Base-by-base conservation (phyloP, 2,888 invertebrate genomes). In the Stenichneumon culpator region DNA sequence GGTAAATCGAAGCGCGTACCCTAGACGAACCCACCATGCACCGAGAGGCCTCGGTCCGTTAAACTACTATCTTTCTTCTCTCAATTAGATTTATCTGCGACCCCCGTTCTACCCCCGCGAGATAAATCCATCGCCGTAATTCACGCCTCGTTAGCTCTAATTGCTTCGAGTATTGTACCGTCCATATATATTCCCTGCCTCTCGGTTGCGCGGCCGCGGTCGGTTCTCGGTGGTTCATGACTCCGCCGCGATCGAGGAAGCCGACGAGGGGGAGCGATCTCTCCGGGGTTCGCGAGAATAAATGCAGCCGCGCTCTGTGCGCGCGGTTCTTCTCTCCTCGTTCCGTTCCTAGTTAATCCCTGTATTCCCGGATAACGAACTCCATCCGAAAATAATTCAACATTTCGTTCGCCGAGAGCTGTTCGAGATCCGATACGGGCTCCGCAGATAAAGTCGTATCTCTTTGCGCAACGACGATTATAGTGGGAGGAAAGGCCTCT, bases 131-230 rank as follows among this genome's bases (percentile, higher is more conserved):
- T 82, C 82, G 85, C 67, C 85, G 79, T 85, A 85, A 85, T 85
- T 85, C 85, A 85, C 85, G 82, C 85, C 85, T 85, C 85, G 85
- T 85, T 85, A 85, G 85, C 75, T 85, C 85, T 85, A 85, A 85
- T 85, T 85, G 82, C 85, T 79, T 73, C 82, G 85, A 36, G 77
- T 84, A 84, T 84, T 81, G 84, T 81, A 84, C 81, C 81, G 78
- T 60, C 70, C 79, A 65, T 82, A 79, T 79, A 82, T 82, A 44
- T 44, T 44, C 44, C 14, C 52, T 60, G 28, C 25, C 19, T 73
- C 57, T 11, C 36, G 11, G 32, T 22, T 54, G 57, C 44, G n/a
- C 14, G 44, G 16, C 36, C 3, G 54, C 19, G 39, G 57, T 57
- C 16, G 22, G 22, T 57, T 11, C 44, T 32, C 16, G 72, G 57